Percentiles rank a stretch among this genome's conserved stretches.
Evolutionary conservation across 2,888 invertebrate species (phyloP).

Genomic region (Cetonia aurata): DNA sequence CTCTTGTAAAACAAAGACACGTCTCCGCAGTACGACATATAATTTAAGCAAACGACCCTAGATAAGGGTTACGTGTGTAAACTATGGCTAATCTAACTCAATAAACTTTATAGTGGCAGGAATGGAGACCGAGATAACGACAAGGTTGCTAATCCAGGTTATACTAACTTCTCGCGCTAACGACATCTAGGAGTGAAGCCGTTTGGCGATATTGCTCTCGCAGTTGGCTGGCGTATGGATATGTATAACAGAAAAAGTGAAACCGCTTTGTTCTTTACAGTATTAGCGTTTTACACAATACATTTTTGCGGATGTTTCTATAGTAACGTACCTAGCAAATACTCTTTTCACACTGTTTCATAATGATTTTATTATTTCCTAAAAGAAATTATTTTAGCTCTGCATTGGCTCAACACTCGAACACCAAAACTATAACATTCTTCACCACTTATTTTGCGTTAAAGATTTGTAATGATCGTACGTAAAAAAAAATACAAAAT

Average conservation of each 20-base stretch:
- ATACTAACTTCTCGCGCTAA: constrained; percentile 62
- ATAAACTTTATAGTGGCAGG: constrained; percentile 69
- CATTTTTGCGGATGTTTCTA: too few species aligned
- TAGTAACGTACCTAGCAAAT: too few species aligned
- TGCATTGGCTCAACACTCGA: too few species aligned
- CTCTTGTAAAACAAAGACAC: constrained; percentile 64
- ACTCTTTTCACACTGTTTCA: too few species aligned
- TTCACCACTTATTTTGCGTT: too few species aligned
- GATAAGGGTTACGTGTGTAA: constrained; percentile 68
- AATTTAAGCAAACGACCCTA: constrained; percentile 66
- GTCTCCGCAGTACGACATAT: constrained; percentile 60
- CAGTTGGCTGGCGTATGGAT: not conserved
- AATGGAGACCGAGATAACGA: constrained; percentile 67
- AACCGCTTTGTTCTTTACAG: not conserved
- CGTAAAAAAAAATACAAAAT: too few species aligned
- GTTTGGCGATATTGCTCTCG: constrained; percentile 24
- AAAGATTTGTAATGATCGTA: too few species aligned
- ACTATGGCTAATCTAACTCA: constrained; percentile 69
- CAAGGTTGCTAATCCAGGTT: constrained; percentile 64
- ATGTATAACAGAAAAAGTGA: not conserved
- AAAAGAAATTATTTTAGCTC: too few species aligned
- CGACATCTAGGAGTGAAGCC: constrained; percentile 59
- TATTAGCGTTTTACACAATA: too few species aligned
- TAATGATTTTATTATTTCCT: too few species aligned
- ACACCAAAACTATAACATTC: too few species aligned